phyloP scores from a whole-genome alignment of 2,888 invertebrate genomes.

The Allygus modestus region DNA sequence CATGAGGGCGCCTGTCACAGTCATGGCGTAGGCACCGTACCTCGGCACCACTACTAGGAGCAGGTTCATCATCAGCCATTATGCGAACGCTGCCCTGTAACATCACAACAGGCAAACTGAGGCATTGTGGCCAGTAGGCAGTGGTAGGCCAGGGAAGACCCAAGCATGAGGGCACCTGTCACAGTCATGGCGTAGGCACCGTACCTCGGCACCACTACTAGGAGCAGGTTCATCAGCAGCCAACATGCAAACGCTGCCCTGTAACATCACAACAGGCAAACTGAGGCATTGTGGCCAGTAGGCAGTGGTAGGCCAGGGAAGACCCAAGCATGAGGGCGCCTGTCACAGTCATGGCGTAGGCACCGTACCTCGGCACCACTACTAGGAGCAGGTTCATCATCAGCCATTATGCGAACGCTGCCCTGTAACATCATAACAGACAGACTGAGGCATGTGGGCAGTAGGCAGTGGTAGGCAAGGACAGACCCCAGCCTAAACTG shows the following conservation, averaged over 20 bases:
- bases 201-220: slow-evolving; percentile 95
- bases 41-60: slow-evolving; percentile 94
- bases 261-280: slow-evolving; percentile 86
- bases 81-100: slow-evolving; percentile 92
- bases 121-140: slow-evolving; percentile 87
- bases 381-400: slow-evolving; percentile 94
- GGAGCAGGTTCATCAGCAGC: slow-evolving; percentile 97
- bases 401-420: slow-evolving; percentile 91
- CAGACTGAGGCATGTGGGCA: slow-evolving; percentile 91
- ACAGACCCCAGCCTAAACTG: slow-evolving; percentile 88
- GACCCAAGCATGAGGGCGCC: slow-evolving; percentile 90
- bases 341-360: slow-evolving; percentile 90
- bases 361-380: slow-evolving; percentile 96
- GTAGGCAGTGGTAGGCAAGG: slow-evolving; percentile 85
- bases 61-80: slow-evolving; percentile 96
- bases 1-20: slow-evolving; percentile 89
- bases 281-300: slow-evolving; percentile 89
- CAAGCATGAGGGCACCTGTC: slow-evolving; percentile 89
- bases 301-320: slow-evolving; percentile 85
- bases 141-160: slow-evolving; percentile 89
- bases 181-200: slow-evolving; percentile 93
- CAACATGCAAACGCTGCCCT: slow-evolving; percentile 88
- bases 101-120: slow-evolving; percentile 78
- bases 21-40: slow-evolving; percentile 94
- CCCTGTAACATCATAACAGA: slow-evolving; percentile 81